These are phyloP conservation scores for Oryzias woworae DNA, from an alignment of 2,113 vertebrate species.

Conservation along the genomic window DNA sequence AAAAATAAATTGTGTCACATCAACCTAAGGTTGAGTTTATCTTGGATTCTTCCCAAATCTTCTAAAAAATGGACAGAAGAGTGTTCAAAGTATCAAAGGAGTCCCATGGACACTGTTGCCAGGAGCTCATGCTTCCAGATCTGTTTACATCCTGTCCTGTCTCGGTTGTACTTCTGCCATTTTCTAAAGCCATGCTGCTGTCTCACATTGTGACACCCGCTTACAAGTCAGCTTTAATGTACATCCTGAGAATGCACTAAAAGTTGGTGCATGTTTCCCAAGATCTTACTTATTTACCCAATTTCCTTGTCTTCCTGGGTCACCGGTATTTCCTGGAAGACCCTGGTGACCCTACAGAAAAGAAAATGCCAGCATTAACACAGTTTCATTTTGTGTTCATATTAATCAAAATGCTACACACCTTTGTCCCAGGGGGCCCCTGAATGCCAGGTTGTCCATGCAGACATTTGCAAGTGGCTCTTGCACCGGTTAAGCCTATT, in stretches of 20 bases:
- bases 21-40: slow-evolving; percentile 27
- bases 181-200: slow-evolving; percentile 71
- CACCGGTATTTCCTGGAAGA: slow-evolving; percentile 67
- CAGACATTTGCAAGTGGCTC: slow-evolving; percentile 63
- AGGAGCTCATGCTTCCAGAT: slow-evolving; percentile 54
- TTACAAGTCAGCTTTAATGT: slow-evolving; percentile 31
- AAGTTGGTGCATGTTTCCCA: no score
- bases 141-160: slow-evolving; percentile 69
- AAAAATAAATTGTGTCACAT: slow-evolving; percentile 45
- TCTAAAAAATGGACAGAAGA: slow-evolving; percentile 28
- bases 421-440: slow-evolving; percentile 67
- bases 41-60: slow-evolving; percentile 30
- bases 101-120: slow-evolving; percentile 60
- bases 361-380: slow-evolving; percentile 20
- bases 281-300: slow-evolving; percentile 62
- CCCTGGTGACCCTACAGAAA: slow-evolving; percentile 76
- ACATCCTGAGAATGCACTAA: neutral
- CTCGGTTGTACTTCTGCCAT: slow-evolving; percentile 61
- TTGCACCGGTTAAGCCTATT: slow-evolving; percentile 61
- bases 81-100: slow-evolving; percentile 42
- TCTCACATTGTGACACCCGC: slow-evolving; percentile 33
- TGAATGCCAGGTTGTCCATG: slow-evolving; percentile 67
- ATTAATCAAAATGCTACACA: slow-evolving; percentile 21
- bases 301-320: slow-evolving; percentile 67
- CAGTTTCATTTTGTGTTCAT: slow-evolving; percentile 1